phyloP scores from a whole-genome alignment of 2,888 invertebrate species.

The Thumatha senex region DNA sequence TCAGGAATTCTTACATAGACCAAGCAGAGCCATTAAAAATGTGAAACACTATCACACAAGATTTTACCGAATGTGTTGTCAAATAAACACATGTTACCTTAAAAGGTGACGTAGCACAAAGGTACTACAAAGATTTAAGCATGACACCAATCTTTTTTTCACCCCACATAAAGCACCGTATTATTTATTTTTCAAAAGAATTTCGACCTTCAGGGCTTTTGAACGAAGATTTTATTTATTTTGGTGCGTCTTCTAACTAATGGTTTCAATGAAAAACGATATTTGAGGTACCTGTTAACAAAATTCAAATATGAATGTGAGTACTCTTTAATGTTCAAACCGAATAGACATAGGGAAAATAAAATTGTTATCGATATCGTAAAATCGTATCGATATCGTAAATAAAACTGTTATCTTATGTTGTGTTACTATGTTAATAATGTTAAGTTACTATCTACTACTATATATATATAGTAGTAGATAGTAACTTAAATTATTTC shows the following conservation, averaged over 20 bases:
- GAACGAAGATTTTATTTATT: conserved; percentile 8
- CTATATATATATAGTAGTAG: too few relatives aligned
- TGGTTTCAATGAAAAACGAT: conserved; percentile 2
- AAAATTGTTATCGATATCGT: neutral
- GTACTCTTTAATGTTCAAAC: neutral
- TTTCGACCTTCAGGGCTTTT: conserved; percentile 19
- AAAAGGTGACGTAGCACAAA: conserved; percentile 40
- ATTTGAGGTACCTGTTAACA: neutral
- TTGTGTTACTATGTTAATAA: too few relatives aligned
- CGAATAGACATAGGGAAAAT: neutral
- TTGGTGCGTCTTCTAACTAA: neutral
- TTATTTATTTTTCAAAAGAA: conserved; percentile 20
- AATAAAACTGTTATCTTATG: too few relatives aligned
- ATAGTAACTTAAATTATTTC: too few relatives aligned
- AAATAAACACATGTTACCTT: conserved; percentile 32
- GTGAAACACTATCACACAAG: conserved; percentile 9
- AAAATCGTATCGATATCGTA: too few relatives aligned
- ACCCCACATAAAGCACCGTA: conserved; percentile 47
- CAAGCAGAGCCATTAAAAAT: neutral
- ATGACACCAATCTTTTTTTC: conserved; percentile 49
- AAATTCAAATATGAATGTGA: neutral
- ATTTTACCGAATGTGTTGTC: conserved; percentile 19
- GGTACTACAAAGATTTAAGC: conserved; percentile 39
- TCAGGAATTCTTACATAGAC: neutral
- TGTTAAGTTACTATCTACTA: too few relatives aligned